Evolutionary conservation across 2,113 vertebrate genomes (phyloP).

Genomic region (Clarias batrachus): DNA sequence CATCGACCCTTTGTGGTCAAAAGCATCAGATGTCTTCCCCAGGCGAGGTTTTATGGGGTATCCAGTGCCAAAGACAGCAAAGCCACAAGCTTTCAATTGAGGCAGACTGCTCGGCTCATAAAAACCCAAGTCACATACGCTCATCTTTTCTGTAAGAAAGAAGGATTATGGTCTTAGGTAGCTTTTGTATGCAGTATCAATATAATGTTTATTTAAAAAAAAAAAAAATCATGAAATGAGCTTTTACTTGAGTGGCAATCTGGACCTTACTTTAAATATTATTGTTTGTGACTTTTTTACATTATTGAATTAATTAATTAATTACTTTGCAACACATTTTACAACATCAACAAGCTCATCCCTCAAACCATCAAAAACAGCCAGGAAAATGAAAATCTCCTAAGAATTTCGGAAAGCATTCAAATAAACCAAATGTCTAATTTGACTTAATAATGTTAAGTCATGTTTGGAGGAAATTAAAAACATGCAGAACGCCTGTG

Average conservation of each 20-base stretch:
- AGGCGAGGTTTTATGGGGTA: background rate
- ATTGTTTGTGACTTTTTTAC: no score
- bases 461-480: background rate
- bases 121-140: background rate
- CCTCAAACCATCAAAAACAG: background rate
- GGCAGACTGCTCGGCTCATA: background rate
- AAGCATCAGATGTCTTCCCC: background rate
- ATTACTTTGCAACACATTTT: no score
- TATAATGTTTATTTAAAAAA: no score
- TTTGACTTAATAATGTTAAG: background rate
- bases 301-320: no score
- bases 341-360: background rate
- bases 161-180: background rate
- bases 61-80: background rate
- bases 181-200: background rate
- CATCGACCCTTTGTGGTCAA: no score
- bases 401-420: background rate
- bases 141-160: background rate
- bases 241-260: no score
- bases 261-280: no score
- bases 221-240: no score
- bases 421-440: background rate
- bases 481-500: background rate
- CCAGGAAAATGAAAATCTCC: background rate
- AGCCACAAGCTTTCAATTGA: background rate